Conservation (phyloP, 2,888 invertebrate genomes). For the Athalia circularis region DNA sequence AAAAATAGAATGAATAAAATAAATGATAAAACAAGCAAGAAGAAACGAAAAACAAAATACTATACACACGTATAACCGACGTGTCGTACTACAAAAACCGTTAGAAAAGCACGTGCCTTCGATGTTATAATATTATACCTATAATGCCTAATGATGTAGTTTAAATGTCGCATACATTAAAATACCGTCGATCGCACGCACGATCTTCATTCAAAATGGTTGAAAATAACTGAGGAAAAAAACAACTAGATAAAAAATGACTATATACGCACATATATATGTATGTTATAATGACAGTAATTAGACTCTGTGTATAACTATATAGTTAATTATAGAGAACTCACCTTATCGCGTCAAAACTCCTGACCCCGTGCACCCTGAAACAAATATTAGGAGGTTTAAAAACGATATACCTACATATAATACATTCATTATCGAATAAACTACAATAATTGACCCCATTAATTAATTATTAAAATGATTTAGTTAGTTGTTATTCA, state of each 20-base stretch:
- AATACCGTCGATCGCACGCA: background rate
- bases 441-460: background rate
- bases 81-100: conserved; percentile 6
- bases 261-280: no score
- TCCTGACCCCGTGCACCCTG: conserved; percentile 45
- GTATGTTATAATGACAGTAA: no score
- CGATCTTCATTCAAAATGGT: background rate
- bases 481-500: no score
- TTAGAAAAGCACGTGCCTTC: background rate
- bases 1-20: background rate
- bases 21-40: background rate
- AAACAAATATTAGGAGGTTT: conserved; percentile 26
- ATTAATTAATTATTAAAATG: no score
- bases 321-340: background rate
- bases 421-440: no score
- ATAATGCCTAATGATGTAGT: background rate
- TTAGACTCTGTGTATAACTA: no score
- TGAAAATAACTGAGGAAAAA: no score
- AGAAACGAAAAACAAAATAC: background rate
- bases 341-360: conserved; percentile 45
- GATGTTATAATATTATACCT: background rate
- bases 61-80: background rate
- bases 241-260: no score
- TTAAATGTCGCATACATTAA: conserved; percentile 10
- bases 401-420: background rate